Percentiles rank a stretch among this genome's conserved stretches.
These are phyloP conservation scores for Gnathonemus echidnorhynchus DNA, from an alignment of 2,113 vertebrate genomes.

Conservation along the genomic window DNA sequence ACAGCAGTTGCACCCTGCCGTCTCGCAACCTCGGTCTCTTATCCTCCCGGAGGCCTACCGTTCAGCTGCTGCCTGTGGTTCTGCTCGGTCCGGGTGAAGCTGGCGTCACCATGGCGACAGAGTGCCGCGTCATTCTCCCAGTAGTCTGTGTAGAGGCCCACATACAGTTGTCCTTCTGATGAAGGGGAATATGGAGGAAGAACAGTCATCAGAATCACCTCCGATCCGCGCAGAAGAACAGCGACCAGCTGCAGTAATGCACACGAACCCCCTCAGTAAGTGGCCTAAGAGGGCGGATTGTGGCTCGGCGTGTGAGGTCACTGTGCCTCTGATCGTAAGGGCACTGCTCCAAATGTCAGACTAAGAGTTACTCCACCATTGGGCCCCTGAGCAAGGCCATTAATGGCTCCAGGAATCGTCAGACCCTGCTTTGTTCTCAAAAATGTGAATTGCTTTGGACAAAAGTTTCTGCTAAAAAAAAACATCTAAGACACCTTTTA, in stretches of 20 bases:
- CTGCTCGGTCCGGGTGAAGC: constrained; percentile 77
- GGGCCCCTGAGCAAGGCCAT: neutral
- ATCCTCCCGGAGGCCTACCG: constrained; percentile 53
- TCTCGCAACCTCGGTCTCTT: neutral
- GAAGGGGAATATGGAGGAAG: neutral
- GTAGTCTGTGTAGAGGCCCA: constrained; percentile 87
- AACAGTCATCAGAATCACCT: neutral
- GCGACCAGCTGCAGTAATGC: neutral
- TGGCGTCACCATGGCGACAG: constrained; percentile 67
- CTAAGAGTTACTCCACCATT: neutral
- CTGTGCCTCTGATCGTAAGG: neutral
- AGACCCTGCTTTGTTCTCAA: neutral
- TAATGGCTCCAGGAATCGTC: neutral
- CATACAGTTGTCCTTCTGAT: constrained; percentile 66
- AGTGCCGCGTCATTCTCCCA: constrained; percentile 87
- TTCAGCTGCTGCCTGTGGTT: constrained; percentile 79
- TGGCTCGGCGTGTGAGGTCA: neutral
- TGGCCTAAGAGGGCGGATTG: neutral
- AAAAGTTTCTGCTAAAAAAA: neutral
- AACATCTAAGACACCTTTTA: neutral
- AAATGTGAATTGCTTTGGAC: neutral
- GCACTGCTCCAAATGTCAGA: neutral
- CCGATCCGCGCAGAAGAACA: neutral
- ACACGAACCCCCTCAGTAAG: neutral
- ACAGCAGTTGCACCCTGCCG: neutral